These are phyloP conservation scores for Auanema freiburgensis DNA, from an alignment of 2,888 invertebrate species.

Conservation along the genomic window DNA sequence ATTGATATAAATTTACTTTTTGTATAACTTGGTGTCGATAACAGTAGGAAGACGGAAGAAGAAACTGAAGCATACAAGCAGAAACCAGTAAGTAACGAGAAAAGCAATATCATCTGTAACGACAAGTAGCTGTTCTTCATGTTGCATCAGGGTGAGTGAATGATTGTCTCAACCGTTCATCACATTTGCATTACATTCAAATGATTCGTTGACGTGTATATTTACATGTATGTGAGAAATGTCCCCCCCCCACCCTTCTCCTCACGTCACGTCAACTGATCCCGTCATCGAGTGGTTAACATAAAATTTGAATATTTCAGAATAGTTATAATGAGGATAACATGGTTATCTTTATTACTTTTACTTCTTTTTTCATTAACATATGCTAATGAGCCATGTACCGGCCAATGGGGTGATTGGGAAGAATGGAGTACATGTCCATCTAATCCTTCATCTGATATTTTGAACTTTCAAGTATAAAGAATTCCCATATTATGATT, in stretches of 20 bases:
- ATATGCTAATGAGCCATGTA: not conserved
- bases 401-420: conserved; percentile 21
- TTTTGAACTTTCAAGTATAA: no score
- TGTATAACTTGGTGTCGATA: not conserved
- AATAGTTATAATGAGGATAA: no score
- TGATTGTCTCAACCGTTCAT: not conserved
- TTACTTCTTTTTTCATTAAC: conserved; percentile 3
- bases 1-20: not conserved
- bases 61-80: not conserved
- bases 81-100: not conserved
- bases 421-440: conserved; percentile 26
- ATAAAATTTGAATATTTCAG: no score
- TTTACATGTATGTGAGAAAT: not conserved
- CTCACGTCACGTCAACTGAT: no score
- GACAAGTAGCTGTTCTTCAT: not conserved
- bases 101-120: not conserved
- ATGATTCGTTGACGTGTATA: no score
- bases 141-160: not conserved
- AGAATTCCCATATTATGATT: no score
- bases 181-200: no score
- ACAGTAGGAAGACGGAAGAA: conserved; percentile 1
- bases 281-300: no score
- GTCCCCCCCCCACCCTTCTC: no score
- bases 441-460: not conserved
- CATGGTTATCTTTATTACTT: no score